A percentile compares a stretch with the other conserved stretches of the same genome.
Conservation (phyloP, 2,888 invertebrate genomes). For the Amiota mariae region DNA sequence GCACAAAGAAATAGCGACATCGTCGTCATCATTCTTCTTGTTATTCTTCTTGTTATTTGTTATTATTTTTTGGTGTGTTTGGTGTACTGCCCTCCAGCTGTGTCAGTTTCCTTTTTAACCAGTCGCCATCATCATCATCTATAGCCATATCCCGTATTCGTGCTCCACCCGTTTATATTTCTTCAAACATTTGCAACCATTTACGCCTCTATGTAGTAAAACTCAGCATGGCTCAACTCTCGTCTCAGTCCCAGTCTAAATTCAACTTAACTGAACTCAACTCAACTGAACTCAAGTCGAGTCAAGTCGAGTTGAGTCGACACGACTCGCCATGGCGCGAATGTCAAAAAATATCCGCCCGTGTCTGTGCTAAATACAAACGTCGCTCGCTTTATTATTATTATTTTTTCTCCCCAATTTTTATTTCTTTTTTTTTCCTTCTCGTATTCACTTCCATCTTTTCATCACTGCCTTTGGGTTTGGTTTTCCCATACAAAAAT, state of each 20-base stretch:
- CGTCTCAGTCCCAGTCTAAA: constrained; percentile 3
- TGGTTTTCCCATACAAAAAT: too few species aligned
- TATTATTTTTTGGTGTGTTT: constrained; percentile 58
- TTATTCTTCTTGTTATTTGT: constrained; percentile 41
- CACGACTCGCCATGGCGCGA: constrained; percentile 47
- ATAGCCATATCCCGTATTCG: not conserved
- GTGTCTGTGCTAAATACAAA: constrained; percentile 61
- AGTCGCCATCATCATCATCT: constrained; percentile 41
- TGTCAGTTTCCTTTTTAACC: constrained; percentile 50
- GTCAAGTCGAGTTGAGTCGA: not conserved
- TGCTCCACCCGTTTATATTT: constrained; percentile 7
- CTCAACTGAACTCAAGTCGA: constrained; percentile 53
- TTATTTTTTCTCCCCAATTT: constrained; percentile 30
- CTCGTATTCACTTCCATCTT: too few species aligned
- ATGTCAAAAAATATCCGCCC: constrained; percentile 69
- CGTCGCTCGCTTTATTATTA: constrained; percentile 50
- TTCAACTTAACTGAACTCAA: constrained; percentile 40
- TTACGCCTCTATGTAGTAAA: constrained; percentile 56
- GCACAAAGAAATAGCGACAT: constrained; percentile 21
- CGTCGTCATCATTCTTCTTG: not conserved
- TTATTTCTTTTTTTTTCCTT: too few species aligned
- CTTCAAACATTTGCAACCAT: constrained; percentile 41
- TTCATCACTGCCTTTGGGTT: too few species aligned
- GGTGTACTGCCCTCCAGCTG: constrained; percentile 49
- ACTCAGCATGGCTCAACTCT: constrained; percentile 20